Conservation (phyloP, 2,113 vertebrate genomes). For the Hyla sarda region DNA sequence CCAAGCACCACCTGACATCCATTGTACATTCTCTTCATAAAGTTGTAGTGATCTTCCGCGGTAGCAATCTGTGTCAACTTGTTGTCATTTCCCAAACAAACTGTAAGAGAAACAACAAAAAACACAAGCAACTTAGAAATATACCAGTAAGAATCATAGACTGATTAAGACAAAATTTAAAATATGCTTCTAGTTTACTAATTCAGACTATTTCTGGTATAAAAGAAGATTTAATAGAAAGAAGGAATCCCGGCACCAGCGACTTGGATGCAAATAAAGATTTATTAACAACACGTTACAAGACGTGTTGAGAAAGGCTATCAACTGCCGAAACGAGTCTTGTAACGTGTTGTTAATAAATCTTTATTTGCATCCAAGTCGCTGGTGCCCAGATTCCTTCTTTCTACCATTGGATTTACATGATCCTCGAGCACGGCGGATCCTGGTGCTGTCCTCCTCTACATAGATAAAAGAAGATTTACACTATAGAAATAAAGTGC, state of each 20-base stretch:
- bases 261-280: too few relatives aligned
- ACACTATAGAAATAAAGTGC: neutral
- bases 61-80: slow-evolving; percentile 81
- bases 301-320: too few relatives aligned
- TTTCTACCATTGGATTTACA: too few relatives aligned
- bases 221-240: neutral
- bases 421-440: too few relatives aligned
- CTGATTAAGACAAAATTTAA: neutral
- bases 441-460: too few relatives aligned
- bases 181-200: neutral
- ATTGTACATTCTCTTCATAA: slow-evolving; percentile 89
- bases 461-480: neutral
- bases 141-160: neutral
- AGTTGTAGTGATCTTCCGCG: slow-evolving; percentile 86
- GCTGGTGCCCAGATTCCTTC: too few relatives aligned
- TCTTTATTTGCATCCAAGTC: too few relatives aligned
- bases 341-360: too few relatives aligned
- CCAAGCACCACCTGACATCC: slow-evolving; percentile 92
- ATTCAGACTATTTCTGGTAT: too few relatives aligned
- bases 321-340: too few relatives aligned
- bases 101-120: slow-evolving; percentile 70
- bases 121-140: neutral
- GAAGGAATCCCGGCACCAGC: too few relatives aligned
- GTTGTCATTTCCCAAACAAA: slow-evolving; percentile 90
- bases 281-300: too few relatives aligned